These are phyloP conservation scores for Lophius piscatorius DNA, from an alignment of 2,113 vertebrate species.

Conservation along the genomic window DNA sequence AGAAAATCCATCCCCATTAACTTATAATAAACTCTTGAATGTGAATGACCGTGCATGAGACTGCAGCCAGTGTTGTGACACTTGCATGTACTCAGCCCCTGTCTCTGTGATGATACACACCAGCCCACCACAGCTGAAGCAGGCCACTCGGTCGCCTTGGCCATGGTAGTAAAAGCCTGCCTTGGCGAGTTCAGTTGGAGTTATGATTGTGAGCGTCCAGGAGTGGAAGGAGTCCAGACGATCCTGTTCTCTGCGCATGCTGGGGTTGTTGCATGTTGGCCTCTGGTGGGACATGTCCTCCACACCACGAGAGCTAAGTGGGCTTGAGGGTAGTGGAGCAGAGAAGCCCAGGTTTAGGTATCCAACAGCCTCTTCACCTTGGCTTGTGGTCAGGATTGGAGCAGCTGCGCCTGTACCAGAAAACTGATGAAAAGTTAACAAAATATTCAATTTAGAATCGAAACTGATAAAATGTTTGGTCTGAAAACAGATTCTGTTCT, in stretches of 20 bases:
- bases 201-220: conserved; percentile 87
- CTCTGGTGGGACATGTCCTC: conserved; percentile 85
- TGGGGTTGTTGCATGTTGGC: conserved; percentile 77
- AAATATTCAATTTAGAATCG: not conserved
- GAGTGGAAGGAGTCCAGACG: conserved; percentile 86
- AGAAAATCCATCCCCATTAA: too few relatives aligned
- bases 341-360: conserved; percentile 85
- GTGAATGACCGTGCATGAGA: too few relatives aligned
- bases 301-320: conserved; percentile 78
- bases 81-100: too few relatives aligned
- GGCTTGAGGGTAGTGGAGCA: conserved; percentile 83
- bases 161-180: conserved; percentile 96
- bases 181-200: conserved; percentile 88
- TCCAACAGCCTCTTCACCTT: conserved; percentile 80
- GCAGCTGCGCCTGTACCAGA: conserved; percentile 57
- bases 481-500: too few relatives aligned
- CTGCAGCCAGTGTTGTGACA: too few relatives aligned
- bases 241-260: conserved; percentile 90
- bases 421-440: not conserved
- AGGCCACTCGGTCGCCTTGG: conserved; percentile 90
- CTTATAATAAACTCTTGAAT: too few relatives aligned
- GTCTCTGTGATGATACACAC: conserved; percentile 15
- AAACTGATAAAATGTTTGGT: too few relatives aligned
- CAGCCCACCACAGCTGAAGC: conserved; percentile 92
- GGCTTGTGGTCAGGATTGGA: conserved; percentile 53